A percentile compares a stretch with the other conserved stretches of the same genome.
Conservation (phyloP, 2,797 vertebrate genomes). For the Hippopotamyrus pictus region DNA sequence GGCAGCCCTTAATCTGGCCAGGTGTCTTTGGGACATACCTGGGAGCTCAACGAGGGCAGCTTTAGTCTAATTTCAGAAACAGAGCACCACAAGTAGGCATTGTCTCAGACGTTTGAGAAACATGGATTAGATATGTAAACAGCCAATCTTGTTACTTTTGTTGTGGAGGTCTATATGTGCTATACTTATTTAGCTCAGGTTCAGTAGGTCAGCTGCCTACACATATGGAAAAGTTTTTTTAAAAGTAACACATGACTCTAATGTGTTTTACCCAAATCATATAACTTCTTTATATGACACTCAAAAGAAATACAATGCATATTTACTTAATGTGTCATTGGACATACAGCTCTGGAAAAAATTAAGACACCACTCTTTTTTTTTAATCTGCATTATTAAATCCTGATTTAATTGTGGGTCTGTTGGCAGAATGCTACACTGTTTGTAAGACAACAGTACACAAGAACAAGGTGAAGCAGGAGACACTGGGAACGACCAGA, state of each 20-base stretch:
- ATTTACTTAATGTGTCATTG: not conserved
- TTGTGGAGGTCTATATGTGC: not conserved
- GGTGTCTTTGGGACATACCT: slow-evolving; percentile 21
- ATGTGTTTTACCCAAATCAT: not conserved
- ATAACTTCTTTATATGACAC: not conserved
- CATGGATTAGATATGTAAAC: not conserved
- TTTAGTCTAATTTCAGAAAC: slow-evolving; percentile 19
- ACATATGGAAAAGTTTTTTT: not conserved
- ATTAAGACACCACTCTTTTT: not conserved
- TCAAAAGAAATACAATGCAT: not conserved
- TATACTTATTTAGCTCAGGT: not conserved
- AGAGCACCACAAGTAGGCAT: slow-evolving; percentile 21
- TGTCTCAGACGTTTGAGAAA: slow-evolving; percentile 14
- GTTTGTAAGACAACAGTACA: not conserved
- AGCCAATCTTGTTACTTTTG: not conserved
- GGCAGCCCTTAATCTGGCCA: not conserved
- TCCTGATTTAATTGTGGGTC: not conserved
- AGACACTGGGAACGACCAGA: not conserved
- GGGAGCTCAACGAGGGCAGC: slow-evolving; percentile 12
- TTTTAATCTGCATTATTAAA: not conserved
- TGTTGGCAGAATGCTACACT: not conserved
- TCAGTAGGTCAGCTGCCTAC: not conserved
- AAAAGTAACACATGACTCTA: not conserved
- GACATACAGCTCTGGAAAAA: not conserved
- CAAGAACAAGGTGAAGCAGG: not conserved